A percentile compares a stretch with the other conserved stretches of the same genome.
Conservation (phyloP, 2,888 invertebrate species). For the Drosophila kanekoi region DNA sequence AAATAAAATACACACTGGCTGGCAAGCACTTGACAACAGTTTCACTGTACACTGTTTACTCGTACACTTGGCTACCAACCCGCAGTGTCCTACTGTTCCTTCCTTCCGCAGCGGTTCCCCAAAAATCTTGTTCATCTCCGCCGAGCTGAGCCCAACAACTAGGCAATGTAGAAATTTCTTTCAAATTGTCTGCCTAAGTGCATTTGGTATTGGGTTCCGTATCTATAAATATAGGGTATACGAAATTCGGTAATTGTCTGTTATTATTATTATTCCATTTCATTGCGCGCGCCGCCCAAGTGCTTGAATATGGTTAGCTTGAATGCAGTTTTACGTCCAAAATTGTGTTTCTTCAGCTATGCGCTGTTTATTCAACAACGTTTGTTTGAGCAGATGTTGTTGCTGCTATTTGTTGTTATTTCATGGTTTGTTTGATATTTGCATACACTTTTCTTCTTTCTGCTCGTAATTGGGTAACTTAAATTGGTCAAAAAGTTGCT, state of each 20-base stretch:
- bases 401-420: constrained; percentile 26
- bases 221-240: constrained; percentile 15
- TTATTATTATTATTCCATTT: constrained; percentile 13
- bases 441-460: constrained; percentile 44
- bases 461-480: constrained; percentile 62
- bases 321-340: constrained; percentile 47
- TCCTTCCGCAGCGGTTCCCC: too few relatives aligned
- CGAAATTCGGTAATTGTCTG: constrained; percentile 1
- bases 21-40: constrained; percentile 32
- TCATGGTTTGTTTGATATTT: constrained; percentile 53
- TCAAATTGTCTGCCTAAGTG: background rate
- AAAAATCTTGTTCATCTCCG: too few relatives aligned
- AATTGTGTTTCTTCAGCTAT: constrained; percentile 36
- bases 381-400: constrained; percentile 50
- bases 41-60: constrained; percentile 28
- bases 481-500: constrained; percentile 47
- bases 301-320: constrained; percentile 35
- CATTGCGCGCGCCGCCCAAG: constrained; percentile 17
- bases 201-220: background rate
- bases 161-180: background rate
- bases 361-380: constrained; percentile 53
- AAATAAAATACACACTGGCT: constrained; percentile 28
- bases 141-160: too few relatives aligned
- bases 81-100: too few relatives aligned
- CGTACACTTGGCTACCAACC: background rate